Evolutionary conservation across 2,888 invertebrate species (phyloP).

Genomic region (Eristalinus sepulchralis): DNA sequence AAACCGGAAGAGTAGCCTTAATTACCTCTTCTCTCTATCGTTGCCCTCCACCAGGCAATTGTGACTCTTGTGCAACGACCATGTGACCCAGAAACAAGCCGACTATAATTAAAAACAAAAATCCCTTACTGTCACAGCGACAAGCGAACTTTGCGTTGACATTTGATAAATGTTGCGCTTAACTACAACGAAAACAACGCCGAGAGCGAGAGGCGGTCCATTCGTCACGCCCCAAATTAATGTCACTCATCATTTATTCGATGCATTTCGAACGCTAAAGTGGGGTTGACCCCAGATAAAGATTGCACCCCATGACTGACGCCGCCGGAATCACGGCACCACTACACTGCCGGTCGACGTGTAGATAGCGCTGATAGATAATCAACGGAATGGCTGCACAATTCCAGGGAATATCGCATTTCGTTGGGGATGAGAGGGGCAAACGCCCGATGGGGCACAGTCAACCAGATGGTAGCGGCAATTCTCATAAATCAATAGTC

Average conservation of each 20-base stretch:
- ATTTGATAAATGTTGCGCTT: slow-evolving; percentile 63
- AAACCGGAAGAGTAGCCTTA: slow-evolving; percentile 57
- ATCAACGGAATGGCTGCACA: slow-evolving; percentile 44
- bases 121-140: slow-evolving; percentile 1
- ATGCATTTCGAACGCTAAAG: slow-evolving; percentile 51
- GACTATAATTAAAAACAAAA: slow-evolving; percentile 30
- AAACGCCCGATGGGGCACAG: neutral
- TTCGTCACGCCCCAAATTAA: slow-evolving; percentile 62
- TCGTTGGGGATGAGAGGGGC: slow-evolving; percentile 12
- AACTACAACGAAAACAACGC: neutral
- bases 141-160: slow-evolving; percentile 22
- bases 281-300: slow-evolving; percentile 60
- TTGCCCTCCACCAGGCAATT: neutral
- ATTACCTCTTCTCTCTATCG: slow-evolving; percentile 38
- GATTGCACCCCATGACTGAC: slow-evolving; percentile 7
- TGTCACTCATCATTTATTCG: slow-evolving; percentile 66
- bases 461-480: slow-evolving; percentile 6
- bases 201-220: slow-evolving; percentile 1
- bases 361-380: slow-evolving; percentile 39
- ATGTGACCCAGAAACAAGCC: slow-evolving; percentile 54
- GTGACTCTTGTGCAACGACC: slow-evolving; percentile 40
- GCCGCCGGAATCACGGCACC: slow-evolving; percentile 29
- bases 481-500: slow-evolving; percentile 64
- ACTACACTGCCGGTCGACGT: slow-evolving; percentile 40
- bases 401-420: slow-evolving; percentile 27